Conservation (phyloP, 2,113 vertebrate genomes). For the Manacus vitellinus region DNA sequence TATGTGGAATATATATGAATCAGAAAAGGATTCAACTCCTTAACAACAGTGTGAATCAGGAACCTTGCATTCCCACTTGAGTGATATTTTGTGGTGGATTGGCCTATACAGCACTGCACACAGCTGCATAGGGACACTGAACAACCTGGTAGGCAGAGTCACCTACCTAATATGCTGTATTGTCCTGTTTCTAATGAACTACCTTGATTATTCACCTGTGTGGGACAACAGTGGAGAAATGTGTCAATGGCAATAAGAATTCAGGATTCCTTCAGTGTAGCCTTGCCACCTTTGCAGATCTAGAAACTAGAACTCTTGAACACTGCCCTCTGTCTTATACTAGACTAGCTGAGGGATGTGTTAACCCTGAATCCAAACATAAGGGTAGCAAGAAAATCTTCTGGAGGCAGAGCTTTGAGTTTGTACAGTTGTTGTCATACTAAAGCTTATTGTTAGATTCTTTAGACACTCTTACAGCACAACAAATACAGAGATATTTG, state of each 20-base stretch:
- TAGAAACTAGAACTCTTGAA: neutral
- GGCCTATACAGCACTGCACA: neutral
- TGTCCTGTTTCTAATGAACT: neutral
- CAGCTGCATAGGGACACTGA: neutral
- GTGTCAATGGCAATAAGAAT: neutral
- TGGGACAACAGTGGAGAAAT: neutral
- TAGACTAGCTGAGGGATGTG: neutral
- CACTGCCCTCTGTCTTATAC: neutral
- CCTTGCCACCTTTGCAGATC: neutral
- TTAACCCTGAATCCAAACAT: neutral
- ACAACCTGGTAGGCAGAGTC: neutral
- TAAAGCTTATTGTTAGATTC: neutral
- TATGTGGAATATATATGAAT: neutral
- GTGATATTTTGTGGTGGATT: neutral
- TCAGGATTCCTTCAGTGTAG: neutral
- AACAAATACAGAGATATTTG: neutral
- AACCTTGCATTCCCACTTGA: neutral
- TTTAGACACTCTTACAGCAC: neutral
- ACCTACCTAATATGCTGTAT: neutral
- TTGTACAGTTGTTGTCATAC: neutral
- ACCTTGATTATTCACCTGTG: neutral
- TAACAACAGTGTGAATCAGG: accelerated
- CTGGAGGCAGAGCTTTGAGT: neutral
- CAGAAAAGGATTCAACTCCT: neutral
- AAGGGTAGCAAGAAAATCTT: neutral